Evolutionary conservation across 2,113 vertebrate genomes (phyloP), one percentile per base, ranked within the genome.

Genomic region (Aix galericulata): DNA sequence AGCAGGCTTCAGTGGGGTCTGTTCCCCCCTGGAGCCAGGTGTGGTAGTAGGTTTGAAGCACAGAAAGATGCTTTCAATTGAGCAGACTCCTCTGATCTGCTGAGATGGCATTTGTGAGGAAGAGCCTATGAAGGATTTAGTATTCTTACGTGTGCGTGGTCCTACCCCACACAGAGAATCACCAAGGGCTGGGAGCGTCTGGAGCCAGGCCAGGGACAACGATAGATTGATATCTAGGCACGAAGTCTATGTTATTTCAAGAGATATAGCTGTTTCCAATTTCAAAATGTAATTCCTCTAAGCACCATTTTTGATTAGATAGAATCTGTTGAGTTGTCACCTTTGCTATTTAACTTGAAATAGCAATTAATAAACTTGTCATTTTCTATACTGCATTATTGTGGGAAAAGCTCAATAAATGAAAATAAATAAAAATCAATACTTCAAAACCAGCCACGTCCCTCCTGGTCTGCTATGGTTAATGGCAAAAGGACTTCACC

Each of bases 361-460:
- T 29, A 73, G 38, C 44, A 95, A 89, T 88, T 58, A 94, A 58
- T 78, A 91, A 91, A 91, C 62, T 83, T 89, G 25, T 77, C 56
- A 5, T 40, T 92, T 83, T 88, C 64, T 93, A 26, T 95, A n/a
- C 89, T 82, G 67, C 21, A 40, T 74, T 76, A n/a, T 40, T 87
- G 59, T 89, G 52, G 88, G 88, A 81, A 75, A 69, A 89, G 31
- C 52, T 75, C 27, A 59, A 21, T 38, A 83, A 81, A 18, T 60
- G 40, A 68, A 83, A 89, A 84, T 22, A 78, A 76, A 74, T 62
- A 79, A 82, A 84, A 82, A 11, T 38, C 42, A 50, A 0, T 68
- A 32, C 42, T 82, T 93, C 18, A 68, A 50, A 62, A 21, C 1
- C 17, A 66, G 6, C 16, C 36, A 1, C 8, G 20, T 13, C 3